Conservation (phyloP, 2,113 vertebrate genomes). For the Mormoops blainvillei region DNA sequence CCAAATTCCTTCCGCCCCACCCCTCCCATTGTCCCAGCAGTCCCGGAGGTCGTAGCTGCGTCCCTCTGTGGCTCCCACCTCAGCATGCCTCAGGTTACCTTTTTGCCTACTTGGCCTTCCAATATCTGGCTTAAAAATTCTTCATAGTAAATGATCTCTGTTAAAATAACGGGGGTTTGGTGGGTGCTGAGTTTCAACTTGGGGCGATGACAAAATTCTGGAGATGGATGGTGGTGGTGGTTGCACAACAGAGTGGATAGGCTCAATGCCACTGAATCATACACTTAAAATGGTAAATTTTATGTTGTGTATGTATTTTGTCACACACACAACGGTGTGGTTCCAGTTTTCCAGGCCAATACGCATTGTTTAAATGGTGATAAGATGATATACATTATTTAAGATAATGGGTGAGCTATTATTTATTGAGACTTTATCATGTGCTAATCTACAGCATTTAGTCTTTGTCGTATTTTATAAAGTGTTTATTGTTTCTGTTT, state of each 20-base stretch:
- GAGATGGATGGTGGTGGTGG: background rate
- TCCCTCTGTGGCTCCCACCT: no score
- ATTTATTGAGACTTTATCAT: background rate
- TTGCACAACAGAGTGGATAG: accelerated
- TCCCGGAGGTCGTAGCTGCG: accelerated
- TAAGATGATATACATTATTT: no score
- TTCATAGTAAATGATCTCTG: background rate
- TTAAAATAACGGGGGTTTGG: background rate
- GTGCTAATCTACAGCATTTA: background rate
- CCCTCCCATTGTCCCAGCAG: background rate
- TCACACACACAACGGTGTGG: background rate
- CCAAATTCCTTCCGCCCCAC: no score
- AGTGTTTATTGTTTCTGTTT: accelerated
- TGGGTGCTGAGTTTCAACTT: accelerated
- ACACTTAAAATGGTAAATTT: background rate
- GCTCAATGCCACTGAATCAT: background rate
- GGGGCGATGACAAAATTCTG: background rate
- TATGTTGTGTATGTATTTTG: background rate
- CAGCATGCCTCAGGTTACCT: accelerated
- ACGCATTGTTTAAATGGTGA: background rate
- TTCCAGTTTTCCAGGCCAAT: no score
- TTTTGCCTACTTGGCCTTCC: background rate
- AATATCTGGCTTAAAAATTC: background rate
- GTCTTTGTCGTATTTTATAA: no score
- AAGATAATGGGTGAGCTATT: background rate